Percentiles rank a stretch among this genome's conserved stretches.
phyloP scores from a whole-genome alignment of 2,797 vertebrate species.

The Florisuga fusca region DNA sequence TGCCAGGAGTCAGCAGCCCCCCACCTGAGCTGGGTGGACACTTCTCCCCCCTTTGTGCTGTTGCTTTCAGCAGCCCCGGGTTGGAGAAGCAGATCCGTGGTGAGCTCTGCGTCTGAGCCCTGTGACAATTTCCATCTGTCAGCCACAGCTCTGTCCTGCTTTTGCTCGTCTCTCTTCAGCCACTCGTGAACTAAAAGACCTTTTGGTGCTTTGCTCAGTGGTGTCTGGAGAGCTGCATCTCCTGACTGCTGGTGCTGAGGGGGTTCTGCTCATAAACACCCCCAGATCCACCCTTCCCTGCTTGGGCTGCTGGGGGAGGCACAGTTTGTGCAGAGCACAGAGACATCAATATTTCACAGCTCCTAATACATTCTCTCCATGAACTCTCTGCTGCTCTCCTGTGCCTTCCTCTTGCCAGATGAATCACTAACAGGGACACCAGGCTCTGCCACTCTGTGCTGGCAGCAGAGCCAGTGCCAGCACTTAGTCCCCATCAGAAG shows the following conservation, averaged over 20 bases:
- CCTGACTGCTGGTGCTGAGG: background rate
- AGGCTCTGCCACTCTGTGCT: background rate
- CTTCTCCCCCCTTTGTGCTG: background rate
- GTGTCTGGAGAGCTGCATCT: background rate
- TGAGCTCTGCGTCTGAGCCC: background rate
- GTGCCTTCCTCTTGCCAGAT: background rate
- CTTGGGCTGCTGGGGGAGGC: background rate
- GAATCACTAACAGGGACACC: background rate
- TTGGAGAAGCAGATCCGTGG: background rate
- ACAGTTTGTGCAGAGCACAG: background rate
- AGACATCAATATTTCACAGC: background rate
- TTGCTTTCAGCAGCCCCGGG: background rate
- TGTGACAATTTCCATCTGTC: background rate
- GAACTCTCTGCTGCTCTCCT: background rate
- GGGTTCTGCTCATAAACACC: background rate
- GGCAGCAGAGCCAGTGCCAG: background rate
- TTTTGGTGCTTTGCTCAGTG: background rate
- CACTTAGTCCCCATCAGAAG: background rate
- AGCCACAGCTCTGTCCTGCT: background rate
- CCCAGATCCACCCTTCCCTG: background rate
- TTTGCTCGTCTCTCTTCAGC: background rate
- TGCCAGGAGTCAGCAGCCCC: background rate
- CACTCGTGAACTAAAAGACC: background rate
- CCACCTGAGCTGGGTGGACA: no score
- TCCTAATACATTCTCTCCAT: background rate